Percentiles rank a stretch among this genome's conserved stretches.
Evolutionary conservation across 2,113 vertebrate species (phyloP).

Genomic region (Eudyptes chrysolophus): DNA sequence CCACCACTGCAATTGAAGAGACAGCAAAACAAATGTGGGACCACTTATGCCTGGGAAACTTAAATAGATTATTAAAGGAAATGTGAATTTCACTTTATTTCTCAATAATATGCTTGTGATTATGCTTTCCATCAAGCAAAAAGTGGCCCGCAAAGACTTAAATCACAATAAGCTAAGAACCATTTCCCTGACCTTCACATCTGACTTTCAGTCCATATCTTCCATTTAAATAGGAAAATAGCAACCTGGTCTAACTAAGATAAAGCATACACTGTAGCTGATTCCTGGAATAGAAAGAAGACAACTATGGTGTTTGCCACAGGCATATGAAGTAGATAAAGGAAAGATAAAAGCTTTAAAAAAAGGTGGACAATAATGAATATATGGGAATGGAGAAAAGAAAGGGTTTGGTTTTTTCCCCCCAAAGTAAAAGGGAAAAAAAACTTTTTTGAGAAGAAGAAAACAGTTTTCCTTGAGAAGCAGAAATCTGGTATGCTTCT

Average conservation of each 20-base stretch:
- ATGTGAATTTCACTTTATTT: background rate
- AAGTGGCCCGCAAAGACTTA: background rate
- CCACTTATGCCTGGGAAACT: background rate
- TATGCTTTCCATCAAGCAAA: background rate
- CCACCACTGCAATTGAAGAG: background rate
- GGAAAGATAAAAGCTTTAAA: slow-evolving; percentile 67
- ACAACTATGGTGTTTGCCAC: slow-evolving; percentile 56
- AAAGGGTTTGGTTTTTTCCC: background rate
- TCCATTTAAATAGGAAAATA: slow-evolving; percentile 73
- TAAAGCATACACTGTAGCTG: slow-evolving; percentile 50
- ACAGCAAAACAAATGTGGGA: background rate
- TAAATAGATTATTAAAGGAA: background rate
- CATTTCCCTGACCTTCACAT: slow-evolving; percentile 68
- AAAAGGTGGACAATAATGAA: slow-evolving; percentile 65
- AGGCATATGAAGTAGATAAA: slow-evolving; percentile 74
- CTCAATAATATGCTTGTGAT: background rate
- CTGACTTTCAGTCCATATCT: slow-evolving; percentile 70
- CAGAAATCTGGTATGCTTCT: slow-evolving; percentile 23
- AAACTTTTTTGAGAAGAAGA: slow-evolving; percentile 36
- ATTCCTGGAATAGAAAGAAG: slow-evolving; percentile 57
- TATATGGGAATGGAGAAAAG: background rate
- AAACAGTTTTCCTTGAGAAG: slow-evolving; percentile 6
- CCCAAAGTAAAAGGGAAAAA: slow-evolving; percentile 13
- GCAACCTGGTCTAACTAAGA: slow-evolving; percentile 44
- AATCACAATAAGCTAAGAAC: slow-evolving; percentile 11